Conservation (phyloP, 2,888 invertebrate genomes). For the Luffia ferchaultella region DNA sequence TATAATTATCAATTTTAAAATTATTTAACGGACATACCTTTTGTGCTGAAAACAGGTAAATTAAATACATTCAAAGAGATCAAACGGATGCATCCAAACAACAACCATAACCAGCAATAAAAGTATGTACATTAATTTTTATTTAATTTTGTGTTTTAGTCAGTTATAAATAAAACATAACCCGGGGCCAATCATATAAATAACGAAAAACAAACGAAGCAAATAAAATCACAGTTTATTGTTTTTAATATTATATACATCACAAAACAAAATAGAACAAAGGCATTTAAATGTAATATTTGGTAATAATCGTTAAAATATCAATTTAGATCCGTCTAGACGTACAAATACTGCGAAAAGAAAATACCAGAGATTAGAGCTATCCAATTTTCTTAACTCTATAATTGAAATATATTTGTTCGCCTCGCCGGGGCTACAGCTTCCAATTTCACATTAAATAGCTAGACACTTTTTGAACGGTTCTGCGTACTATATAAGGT, state of each 20-base stretch:
- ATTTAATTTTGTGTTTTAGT: not conserved
- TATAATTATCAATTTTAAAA: conserved; percentile 34
- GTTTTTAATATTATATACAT: not conserved
- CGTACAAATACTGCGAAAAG: too few species aligned
- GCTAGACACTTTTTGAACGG: too few species aligned
- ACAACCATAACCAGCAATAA: too few species aligned
- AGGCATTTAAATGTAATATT: too few species aligned
- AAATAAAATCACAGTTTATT: not conserved
- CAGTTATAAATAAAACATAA: not conserved
- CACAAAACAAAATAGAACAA: not conserved
- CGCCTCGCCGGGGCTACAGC: too few species aligned
- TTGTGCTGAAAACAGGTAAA: conserved; percentile 25
- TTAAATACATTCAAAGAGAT: not conserved
- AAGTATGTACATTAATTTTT: not conserved
- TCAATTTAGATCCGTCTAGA: too few species aligned
- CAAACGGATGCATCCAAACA: too few species aligned
- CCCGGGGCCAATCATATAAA: not conserved
- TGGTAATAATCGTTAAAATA: conserved; percentile 2
- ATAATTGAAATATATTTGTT: too few species aligned
- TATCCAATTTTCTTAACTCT: too few species aligned
- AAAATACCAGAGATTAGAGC: too few species aligned
- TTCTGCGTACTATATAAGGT: too few species aligned
- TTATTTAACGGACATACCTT: conserved; percentile 45
- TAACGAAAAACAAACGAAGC: conserved; percentile 2
- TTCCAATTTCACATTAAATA: too few species aligned